Evolutionary conservation across 2,888 invertebrate species (phyloP).

Genomic region (Drosophila borealis): DNA sequence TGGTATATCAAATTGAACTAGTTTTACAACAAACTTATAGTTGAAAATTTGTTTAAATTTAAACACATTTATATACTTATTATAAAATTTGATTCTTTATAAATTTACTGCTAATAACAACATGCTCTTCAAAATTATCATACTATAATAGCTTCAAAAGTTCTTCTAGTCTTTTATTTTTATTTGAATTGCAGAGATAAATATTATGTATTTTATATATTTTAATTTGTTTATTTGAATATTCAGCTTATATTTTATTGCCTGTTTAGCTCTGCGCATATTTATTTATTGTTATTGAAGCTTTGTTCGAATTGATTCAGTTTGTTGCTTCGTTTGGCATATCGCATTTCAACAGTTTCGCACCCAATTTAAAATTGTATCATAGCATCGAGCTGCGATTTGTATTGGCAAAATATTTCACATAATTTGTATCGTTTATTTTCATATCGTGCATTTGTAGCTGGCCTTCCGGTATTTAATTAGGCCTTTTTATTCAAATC

Average conservation of each 20-base stretch:
- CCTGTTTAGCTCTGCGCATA: not conserved
- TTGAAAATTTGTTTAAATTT: too few relatives aligned
- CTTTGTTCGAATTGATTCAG: not conserved
- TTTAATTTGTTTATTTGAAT: not conserved
- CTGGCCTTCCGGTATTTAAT: slow-evolving; percentile 17
- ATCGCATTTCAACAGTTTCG: not conserved
- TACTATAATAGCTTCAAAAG: too few relatives aligned
- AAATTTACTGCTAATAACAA: too few relatives aligned
- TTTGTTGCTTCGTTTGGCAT: slow-evolving; percentile 4
- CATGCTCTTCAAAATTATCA: too few relatives aligned
- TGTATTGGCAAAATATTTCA: slow-evolving; percentile 8
- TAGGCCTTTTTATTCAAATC: slow-evolving; percentile 24
- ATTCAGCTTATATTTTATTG: slow-evolving; percentile 1
- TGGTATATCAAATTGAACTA: too few relatives aligned
- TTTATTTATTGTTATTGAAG: not conserved
- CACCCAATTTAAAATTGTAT: slow-evolving; percentile 14
- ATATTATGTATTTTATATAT: too few relatives aligned
- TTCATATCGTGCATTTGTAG: not conserved
- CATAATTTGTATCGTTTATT: slow-evolving; percentile 13
- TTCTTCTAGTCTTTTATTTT: too few relatives aligned
- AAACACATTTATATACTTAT: too few relatives aligned
- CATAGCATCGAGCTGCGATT: slow-evolving; percentile 1
- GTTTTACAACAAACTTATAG: too few relatives aligned
- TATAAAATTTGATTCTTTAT: too few relatives aligned
- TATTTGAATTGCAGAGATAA: too few relatives aligned